Conservation (phyloP, 92 coral and sea anemone genomes). For the Palythoa heliodiscus region DNA sequence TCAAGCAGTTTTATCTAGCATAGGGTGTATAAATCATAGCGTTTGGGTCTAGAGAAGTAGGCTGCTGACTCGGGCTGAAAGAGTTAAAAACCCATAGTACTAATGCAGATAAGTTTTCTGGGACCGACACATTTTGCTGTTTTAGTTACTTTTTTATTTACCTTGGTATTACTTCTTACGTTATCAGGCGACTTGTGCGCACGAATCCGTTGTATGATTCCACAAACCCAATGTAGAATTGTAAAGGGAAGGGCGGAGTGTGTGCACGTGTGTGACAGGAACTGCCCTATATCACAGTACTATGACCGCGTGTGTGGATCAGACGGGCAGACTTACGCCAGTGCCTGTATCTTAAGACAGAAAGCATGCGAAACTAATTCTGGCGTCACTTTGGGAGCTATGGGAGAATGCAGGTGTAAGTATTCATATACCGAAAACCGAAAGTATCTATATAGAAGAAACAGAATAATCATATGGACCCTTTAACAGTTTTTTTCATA, state of each 20-base stretch:
- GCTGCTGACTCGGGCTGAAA: too few relatives aligned
- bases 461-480: background rate
- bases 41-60: too few relatives aligned
- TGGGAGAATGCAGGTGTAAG: slow-evolving; percentile 27
- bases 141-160: background rate
- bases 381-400: slow-evolving; percentile 11
- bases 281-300: background rate
- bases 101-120: too few relatives aligned
- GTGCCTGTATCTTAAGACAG: slow-evolving; percentile 5
- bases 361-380: slow-evolving; percentile 7
- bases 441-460: background rate
- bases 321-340: slow-evolving; percentile 13
- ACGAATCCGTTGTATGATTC: slow-evolving; percentile 15
- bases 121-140: too few relatives aligned
- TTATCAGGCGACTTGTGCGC: background rate
- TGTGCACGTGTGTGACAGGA: slow-evolving; percentile 22
- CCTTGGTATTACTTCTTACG: background rate
- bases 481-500: too few relatives aligned
- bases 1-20: too few relatives aligned
- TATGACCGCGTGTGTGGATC: slow-evolving; percentile 13
- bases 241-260: slow-evolving; percentile 30
- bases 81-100: too few relatives aligned
- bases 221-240: slow-evolving; percentile 10
- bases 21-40: too few relatives aligned
- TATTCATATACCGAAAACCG: background rate